Evolutionary conservation across 2,797 vertebrate species (phyloP), one percentile per base, ranked within the genome.

Genomic region (Champsocephalus esox): DNA sequence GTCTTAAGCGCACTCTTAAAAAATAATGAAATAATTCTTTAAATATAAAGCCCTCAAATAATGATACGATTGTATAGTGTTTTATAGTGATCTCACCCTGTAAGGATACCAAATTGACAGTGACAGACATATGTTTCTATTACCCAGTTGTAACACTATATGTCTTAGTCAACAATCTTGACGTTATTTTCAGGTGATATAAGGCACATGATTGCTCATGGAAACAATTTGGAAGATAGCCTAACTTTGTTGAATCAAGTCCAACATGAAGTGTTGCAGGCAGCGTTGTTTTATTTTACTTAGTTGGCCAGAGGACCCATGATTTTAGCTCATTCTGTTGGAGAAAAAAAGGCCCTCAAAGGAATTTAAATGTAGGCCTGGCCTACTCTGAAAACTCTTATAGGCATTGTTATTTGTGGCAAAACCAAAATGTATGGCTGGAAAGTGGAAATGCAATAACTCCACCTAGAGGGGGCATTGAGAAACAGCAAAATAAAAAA

Each of bases 201-300:
- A 17, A 70, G 17, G 50, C 21, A 59, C n/a, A 34, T 1, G 17
- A 38, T 38, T 12, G 10, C 46, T 58, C 44, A 54, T 6, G 16
- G 9, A 60, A 49, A 51, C 12, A 8, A 10, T 67, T 45, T 58
- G 5, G 4, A 75, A 57, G 38, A 41, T 38, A 46, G 13, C 8
- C 7, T 66, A 14, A 51, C 16, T 21, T 28, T 50, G 24, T 12
- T 68, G 45, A 71, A 43, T 73, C 5, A 5, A 71, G 34, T 66
- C 63, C 60, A 66, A 17, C 11, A 16, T 59, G 16, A 50, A 21
- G 34, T 38, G 6, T 21, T 28, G 13, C 43, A 54, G 48, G 13
- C 43, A 54, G 48, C 32, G 50, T 11, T 14, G 50, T 44, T 45
- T 44, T 38, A 13, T 50, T 59, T 66, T 70, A 59, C 44, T 59